phyloP scores from a whole-genome alignment of 2,797 vertebrate species.

The Mormyrus proboscirostris region DNA sequence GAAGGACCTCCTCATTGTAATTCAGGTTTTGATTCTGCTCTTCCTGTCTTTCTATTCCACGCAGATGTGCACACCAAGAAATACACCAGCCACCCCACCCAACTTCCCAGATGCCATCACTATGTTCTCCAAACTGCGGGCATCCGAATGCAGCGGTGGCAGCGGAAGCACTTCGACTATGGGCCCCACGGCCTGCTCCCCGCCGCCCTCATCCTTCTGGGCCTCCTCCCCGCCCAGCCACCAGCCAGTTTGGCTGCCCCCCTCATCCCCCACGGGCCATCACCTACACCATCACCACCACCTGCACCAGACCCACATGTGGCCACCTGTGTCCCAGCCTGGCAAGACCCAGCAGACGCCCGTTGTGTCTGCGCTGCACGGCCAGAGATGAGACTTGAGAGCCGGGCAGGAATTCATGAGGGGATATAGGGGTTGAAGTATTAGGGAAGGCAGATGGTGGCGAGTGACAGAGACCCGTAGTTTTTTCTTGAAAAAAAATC shows the following conservation, averaged over 20 bases:
- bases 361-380: slow-evolving; percentile 67
- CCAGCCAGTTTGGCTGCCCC: slow-evolving; percentile 71
- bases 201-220: slow-evolving; percentile 74
- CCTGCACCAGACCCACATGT: slow-evolving; percentile 69
- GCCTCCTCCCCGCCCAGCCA: slow-evolving; percentile 78
- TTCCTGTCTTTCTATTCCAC: neutral
- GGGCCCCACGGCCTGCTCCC: slow-evolving; percentile 72
- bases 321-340: slow-evolving; percentile 70
- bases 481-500: slow-evolving; percentile 30
- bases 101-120: slow-evolving; percentile 91
- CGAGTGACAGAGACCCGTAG: slow-evolving; percentile 43
- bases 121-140: slow-evolving; percentile 90
- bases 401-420: neutral
- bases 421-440: neutral
- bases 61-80: slow-evolving; percentile 91
- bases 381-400: slow-evolving; percentile 76
- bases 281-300: slow-evolving; percentile 52
- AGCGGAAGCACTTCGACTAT: slow-evolving; percentile 49
- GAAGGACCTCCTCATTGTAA: neutral
- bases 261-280: slow-evolving; percentile 69
- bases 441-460: neutral
- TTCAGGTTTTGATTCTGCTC: neutral
- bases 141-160: slow-evolving; percentile 68
- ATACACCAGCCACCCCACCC: slow-evolving; percentile 87
- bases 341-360: slow-evolving; percentile 63